Base-by-base conservation (phyloP, 1,140 invertebrate genomes). In the Pseudoatta argentina region DNA sequence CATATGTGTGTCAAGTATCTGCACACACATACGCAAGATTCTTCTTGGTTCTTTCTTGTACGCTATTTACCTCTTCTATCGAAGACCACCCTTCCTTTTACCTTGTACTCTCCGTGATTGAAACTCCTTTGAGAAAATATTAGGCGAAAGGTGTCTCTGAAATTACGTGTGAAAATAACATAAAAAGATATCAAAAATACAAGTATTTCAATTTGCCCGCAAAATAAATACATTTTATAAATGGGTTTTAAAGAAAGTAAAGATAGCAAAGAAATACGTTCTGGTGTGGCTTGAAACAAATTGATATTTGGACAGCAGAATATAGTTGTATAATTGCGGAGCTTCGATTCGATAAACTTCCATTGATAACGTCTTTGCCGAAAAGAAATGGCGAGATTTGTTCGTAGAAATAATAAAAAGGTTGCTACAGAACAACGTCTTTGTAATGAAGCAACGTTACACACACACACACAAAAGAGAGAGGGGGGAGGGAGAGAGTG, bases 51-150 rank as follows among this genome's bases (percentile, higher is more conserved):
- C 24, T 66, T 61, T 57, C 73, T 63, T 44, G 48, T 51, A 51
- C 34, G 61, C 64, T 66, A 16, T 85, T 87, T 24, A 63, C 16
- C 51, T 44, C 14, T 86, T 44, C 44, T 59, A 12, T 66, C 21
- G 27, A 75, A 34, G 18, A 34, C 57, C 14, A 5, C 0, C 21
- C 48, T 57, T 59, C 39, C 48, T 21, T 75, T 67, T 27, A 12
- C 30, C 39, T 55, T 57, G 81, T 78, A 88, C 76, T 89, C 24
- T 48, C 34, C 64, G 61, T 82, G 86, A 90, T 90, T 90, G 88
- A 69, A 79, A 63, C 66, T 61, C 30, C 34, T 72, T 51, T 57
- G 59, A 86, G 88, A 88, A 78, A 88, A 88, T 57, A 63, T 82
- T 77, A 72, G 57, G 72, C 24, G 57, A 39, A 66, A 39, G 21